Base-by-base conservation (phyloP, 2,797 vertebrate genomes). In the Holocentrus rufus region DNA sequence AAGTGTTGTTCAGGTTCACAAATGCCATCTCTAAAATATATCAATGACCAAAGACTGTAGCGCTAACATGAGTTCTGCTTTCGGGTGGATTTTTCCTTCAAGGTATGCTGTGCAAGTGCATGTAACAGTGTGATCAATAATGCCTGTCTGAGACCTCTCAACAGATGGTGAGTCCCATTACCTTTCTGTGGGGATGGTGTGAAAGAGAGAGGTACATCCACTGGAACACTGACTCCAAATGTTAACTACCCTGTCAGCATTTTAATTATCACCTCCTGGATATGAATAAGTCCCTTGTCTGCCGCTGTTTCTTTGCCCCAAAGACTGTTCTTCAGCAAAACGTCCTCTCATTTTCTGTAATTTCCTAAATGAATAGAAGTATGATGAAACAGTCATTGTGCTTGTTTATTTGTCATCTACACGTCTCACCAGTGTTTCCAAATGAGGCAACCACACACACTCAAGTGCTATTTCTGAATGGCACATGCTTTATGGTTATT, bases 201-300 rank as follows among this genome's bases (percentile, higher is more conserved):
- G 72, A 72, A 22, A 53, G 59, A 10, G 61, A 25, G 61, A n/a
- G n/a, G 72, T 78, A 81, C 64, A 59, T 65, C 78, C 76, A 56
- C 73, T 70, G 81, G 74, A 88, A 81, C 82, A 66, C 64, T 62
- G 74, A 56, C 77, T 85, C 60, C 63, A 77, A 85, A 79, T 72
- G 79, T 86, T 84, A 85, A 88, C 70, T 65, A 84, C 76, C 69
- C 77, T 81, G 79, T 72, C 77, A 81, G 80, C 71, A 50, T 76
- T 86, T 83, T 83, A 87, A 90, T 84, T 72, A 84, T 77, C 84
- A 39, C 77, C 77, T 76, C 72, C 65, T 70, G 70, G 80, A 81
- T 65, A 64, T 80, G 50, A 83, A 80, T 67, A 69, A 55, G 72
- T 82, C 54, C 59, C 79, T 53, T 64, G 68, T 71, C 70, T 76